Evolutionary conservation across 2,113 vertebrate genomes (phyloP), one percentile per base, ranked within the genome.

Genomic region (Equus quagga): DNA sequence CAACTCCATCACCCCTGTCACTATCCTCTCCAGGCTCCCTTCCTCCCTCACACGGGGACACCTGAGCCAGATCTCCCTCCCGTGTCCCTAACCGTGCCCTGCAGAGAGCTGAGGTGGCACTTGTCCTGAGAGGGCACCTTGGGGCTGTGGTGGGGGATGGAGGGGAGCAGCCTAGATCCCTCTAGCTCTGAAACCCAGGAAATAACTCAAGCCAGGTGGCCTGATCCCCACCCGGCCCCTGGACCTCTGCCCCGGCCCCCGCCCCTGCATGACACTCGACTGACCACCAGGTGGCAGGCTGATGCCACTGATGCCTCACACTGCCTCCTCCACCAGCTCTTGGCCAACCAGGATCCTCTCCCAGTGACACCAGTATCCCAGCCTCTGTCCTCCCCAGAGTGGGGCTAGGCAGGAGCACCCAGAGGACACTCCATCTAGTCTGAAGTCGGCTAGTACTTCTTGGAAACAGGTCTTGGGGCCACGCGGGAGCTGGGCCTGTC

Each of bases 211-310:
- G 3, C 6, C 41, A 6, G 21, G 21, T 0, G 2, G 26, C n/a
- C 56, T 0, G 19, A 21, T 4, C 5, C 12, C 36, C 36, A 41
- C 36, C 26, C 56, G 11, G 26, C 64, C 44, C 14, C 62, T 4
- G 2, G 4, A 41, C 36, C 36, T 41, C 36, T 0, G 0, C 46
- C 28, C 28, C 1, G 0, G 6, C 65, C 65, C 2, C 5, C 1
- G 33, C 8, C 14, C 36, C 75, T 92, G 89, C 83, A 60, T n/a
- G 44, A 80, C 62, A 28, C 14, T 0, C 2, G 0, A 62, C 0
- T 8, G 0, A 76, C 96, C 98, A 96, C 86, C 64, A 97, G 97
- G 94, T 92, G 97, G 98, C 97, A 95, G 89, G 26, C 73, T 24
- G 67, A 87, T 79, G 76, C 65, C 60, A 36, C 79, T 5, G 0